A percentile compares a stretch with the other conserved stretches of the same genome.
phyloP scores from a whole-genome alignment of 2,113 vertebrate species.

The Chaenocephalus aceratus region DNA sequence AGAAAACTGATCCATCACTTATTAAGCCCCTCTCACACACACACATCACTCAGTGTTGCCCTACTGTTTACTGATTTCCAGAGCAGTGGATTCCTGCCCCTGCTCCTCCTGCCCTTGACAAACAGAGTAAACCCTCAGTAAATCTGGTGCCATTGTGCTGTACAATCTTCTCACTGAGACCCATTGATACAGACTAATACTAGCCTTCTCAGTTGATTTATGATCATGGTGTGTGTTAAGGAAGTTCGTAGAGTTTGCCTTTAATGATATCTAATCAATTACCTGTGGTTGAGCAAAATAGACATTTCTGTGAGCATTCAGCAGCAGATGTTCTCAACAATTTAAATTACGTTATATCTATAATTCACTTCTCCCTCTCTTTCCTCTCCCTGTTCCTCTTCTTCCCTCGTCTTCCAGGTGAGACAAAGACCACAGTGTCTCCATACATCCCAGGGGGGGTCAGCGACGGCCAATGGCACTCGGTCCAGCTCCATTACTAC shows the following conservation, averaged over 20 bases:
- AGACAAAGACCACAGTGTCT: slow-evolving; percentile 91
- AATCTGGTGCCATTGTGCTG: slow-evolving; percentile 59
- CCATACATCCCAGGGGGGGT: slow-evolving; percentile 90
- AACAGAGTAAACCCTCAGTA: slow-evolving; percentile 77
- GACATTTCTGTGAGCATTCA: neutral
- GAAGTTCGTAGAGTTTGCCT: neutral
- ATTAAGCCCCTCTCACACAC: slow-evolving; percentile 14
- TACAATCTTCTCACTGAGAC: slow-evolving; percentile 48
- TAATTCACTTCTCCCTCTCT: neutral
- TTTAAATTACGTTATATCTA: neutral
- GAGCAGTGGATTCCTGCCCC: slow-evolving; percentile 50
- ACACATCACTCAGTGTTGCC: slow-evolving; percentile 27
- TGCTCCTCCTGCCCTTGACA: slow-evolving; percentile 74
- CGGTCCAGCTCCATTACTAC: slow-evolving; percentile 95
- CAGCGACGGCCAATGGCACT: slow-evolving; percentile 96
- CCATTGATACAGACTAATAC: slow-evolving; percentile 58
- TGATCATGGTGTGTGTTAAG: slow-evolving; percentile 15
- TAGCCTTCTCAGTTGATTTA: slow-evolving; percentile 52
- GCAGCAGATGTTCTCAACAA: neutral
- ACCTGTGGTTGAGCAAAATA: neutral
- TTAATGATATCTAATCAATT: slow-evolving; percentile 15
- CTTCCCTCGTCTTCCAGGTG: slow-evolving; percentile 81
- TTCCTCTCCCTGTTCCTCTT: neutral
- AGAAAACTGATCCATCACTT: neutral
- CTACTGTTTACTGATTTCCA: slow-evolving; percentile 63